Percentiles rank a stretch among this genome's conserved stretches.
Evolutionary conservation across 2,797 vertebrate species (phyloP).

Genomic region (Pogoniulus pusillus): DNA sequence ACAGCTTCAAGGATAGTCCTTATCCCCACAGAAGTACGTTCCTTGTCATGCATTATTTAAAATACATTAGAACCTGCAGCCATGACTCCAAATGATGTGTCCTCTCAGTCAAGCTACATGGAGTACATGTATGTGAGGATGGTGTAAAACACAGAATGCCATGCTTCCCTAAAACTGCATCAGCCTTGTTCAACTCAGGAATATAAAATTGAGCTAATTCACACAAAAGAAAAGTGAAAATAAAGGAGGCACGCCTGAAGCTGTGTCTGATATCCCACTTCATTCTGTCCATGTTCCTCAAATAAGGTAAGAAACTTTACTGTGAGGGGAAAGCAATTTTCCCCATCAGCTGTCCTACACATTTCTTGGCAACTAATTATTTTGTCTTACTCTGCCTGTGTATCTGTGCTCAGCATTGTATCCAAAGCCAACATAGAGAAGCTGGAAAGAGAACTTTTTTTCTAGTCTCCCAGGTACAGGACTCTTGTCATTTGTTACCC

Average conservation of each 20-base stretch:
- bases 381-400: not conserved
- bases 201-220: not conserved
- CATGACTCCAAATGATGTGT: not conserved
- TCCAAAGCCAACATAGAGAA: not conserved
- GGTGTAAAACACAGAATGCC: not conserved
- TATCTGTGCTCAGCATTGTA: not conserved
- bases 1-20: not conserved
- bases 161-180: not conserved
- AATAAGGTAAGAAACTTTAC: not conserved
- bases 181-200: not conserved
- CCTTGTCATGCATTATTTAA: not conserved
- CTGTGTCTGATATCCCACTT: not conserved
- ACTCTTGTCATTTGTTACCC: slow-evolving; percentile 64
- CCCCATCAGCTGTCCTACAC: not conserved
- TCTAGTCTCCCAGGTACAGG: slow-evolving; percentile 14
- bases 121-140: not conserved
- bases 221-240: not conserved
- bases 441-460: slow-evolving; percentile 10
- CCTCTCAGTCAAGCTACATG: not conserved
- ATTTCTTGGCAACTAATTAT: not conserved
- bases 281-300: not conserved
- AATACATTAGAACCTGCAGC: not conserved
- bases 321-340: not conserved
- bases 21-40: not conserved
- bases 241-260: not conserved